phyloP scores from a whole-genome alignment of 2,113 vertebrate genomes.

The Bambusicola thoracicus region DNA sequence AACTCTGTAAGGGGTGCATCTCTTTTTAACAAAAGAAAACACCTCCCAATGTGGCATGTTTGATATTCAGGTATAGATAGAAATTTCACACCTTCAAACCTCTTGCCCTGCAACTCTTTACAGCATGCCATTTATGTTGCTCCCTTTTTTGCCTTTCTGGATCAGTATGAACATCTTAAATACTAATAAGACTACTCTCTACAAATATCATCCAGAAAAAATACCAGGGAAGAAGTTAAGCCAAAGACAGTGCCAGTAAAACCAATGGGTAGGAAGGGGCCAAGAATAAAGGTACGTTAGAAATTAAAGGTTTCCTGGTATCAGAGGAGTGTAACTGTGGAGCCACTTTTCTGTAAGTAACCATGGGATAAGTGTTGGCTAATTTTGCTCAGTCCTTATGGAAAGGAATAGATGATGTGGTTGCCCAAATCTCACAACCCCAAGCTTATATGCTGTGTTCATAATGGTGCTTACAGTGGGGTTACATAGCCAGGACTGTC shows the following conservation, averaged over 20 bases:
- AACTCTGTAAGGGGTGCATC: neutral
- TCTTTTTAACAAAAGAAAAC: neutral
- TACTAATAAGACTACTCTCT: neutral
- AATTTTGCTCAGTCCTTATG: neutral
- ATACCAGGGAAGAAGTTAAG: neutral
- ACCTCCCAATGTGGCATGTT: neutral
- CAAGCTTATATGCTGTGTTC: neutral
- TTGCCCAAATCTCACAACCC: neutral
- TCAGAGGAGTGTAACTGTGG: neutral
- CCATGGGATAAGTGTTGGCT: neutral
- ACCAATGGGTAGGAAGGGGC: neutral
- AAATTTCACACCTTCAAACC: neutral
- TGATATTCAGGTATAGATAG: neutral
- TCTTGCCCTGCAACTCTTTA: neutral
- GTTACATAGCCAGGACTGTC: neutral
- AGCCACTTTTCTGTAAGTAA: neutral
- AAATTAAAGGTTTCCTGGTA: neutral
- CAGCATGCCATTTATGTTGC: neutral
- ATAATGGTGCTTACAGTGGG: neutral
- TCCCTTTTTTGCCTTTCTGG: neutral
- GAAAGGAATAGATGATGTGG: neutral
- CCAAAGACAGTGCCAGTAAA: neutral
- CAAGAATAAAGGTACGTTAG: neutral
- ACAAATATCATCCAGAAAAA: neutral
- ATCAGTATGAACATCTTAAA: neutral